Base-by-base conservation (phyloP, 2,888 invertebrate species). In the Lasioglossum leucozonium region DNA sequence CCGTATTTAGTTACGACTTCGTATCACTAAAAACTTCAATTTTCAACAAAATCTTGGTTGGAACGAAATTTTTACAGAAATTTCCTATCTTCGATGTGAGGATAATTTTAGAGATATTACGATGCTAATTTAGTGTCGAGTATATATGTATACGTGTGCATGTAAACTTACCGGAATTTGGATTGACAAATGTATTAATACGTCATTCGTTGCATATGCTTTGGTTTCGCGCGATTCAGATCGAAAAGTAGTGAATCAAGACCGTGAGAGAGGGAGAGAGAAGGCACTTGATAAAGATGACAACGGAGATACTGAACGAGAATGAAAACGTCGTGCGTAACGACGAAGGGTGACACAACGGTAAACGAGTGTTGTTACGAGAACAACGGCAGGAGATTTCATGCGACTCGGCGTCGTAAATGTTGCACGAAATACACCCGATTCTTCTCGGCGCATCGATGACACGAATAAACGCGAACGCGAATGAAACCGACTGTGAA, bases 401-500 rank as follows among this genome's bases (percentile, higher is more conserved):
- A 86, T 84, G 79, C 86, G 88, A 85, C 74, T 85, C 77, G 72
- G 74, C 71, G 84, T 79, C 77, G 78, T 78, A 77, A 85, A 80
- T 86, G 84, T 82, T 85, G 82, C 82, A 77, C 75, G 79, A 88
- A 88, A 86, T 79, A 73, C 79, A 83, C 79, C 83, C 81, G 77
- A 82, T 77, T 83, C 65, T 84, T 77, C 81, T 82, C 84, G 84
- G 86, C 81, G 82, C 91, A 91, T 91, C 91, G 91, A 91, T 91
- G 90, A 84, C n/a, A n/a, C 72, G 83, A 89, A 82, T 89, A 88
- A 84, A 88, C 73, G 76, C 77, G 71, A 77, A 82, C 81, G 80
- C 81, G 83, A 67, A 73, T 72, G 62, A 81, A 69, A 47, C 77
- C 80, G 26, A 72, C 69, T 62, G 47, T 77, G 76, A 67, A 79